These are phyloP conservation scores for Phoxinus dragarum DNA, from an alignment of 2,797 vertebrate genomes.

Conservation along the genomic window DNA sequence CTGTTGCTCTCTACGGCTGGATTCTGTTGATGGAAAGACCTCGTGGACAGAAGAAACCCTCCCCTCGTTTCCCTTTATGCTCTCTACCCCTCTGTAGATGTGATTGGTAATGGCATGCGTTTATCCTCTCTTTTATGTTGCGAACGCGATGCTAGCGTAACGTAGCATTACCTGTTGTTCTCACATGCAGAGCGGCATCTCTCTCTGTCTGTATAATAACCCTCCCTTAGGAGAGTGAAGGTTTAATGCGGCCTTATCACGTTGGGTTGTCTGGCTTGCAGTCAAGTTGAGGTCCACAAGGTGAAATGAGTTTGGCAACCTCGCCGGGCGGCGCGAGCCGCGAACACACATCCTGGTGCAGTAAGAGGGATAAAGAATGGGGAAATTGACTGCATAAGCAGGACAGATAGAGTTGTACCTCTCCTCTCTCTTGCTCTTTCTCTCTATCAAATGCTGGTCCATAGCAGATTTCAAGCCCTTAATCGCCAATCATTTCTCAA, in stretches of 20 bases:
- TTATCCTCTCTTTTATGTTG: conserved; percentile 17
- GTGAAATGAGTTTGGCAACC: conserved; percentile 89
- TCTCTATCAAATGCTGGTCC: conserved; percentile 75
- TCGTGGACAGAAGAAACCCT: background rate
- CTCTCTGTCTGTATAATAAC: conserved; percentile 80
- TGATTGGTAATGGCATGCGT: background rate
- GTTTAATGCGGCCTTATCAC: conserved; percentile 83
- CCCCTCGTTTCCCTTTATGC: background rate
- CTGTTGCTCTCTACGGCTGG: background rate
- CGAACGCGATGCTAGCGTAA: conserved; percentile 65
- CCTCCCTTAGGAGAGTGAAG: conserved; percentile 77
- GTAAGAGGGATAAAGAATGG: conserved; percentile 78
- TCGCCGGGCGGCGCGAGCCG: conserved; percentile 72
- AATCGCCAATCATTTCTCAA: conserved; percentile 86
- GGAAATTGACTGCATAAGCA: conserved; percentile 85
- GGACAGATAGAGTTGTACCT: conserved; percentile 85
- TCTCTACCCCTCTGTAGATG: conserved; percentile 14
- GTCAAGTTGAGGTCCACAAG: conserved; percentile 81
- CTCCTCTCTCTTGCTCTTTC: conserved; percentile 68
- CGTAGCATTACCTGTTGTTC: conserved; percentile 80
- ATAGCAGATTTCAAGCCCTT: conserved; percentile 84
- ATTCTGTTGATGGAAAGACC: background rate
- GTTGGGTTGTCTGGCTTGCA: conserved; percentile 80
- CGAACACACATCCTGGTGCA: conserved; percentile 82
- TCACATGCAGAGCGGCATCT: conserved; percentile 76